phyloP scores from a whole-genome alignment of 2,113 vertebrate species.

The Rhinolophus ferrumequinum region DNA sequence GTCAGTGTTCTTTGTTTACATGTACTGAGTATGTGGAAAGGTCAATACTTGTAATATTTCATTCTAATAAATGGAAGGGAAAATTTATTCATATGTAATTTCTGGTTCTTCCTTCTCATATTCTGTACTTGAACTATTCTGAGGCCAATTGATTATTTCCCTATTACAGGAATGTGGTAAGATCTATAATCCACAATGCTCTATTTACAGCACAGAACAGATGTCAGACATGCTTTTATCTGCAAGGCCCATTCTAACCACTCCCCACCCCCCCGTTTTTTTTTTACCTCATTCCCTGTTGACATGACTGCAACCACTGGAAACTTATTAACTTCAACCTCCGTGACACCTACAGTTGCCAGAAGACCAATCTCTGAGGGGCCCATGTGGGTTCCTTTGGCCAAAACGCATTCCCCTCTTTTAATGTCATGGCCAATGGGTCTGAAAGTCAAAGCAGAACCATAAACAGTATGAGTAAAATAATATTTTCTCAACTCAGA shows the following conservation, averaged over 20 bases:
- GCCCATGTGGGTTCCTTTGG: constrained; percentile 99
- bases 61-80: constrained; percentile 46
- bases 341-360: constrained; percentile 98
- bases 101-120: constrained; percentile 26
- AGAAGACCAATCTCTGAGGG: constrained; percentile 98
- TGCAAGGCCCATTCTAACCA: not conserved
- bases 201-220: constrained; percentile 33
- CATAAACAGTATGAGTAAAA: constrained; percentile 50
- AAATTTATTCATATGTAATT: constrained; percentile 38
- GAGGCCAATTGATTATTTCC: constrained; percentile 12
- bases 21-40: not conserved
- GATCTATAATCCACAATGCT: constrained; percentile 13
- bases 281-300: constrained; percentile 97
- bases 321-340: constrained; percentile 99
- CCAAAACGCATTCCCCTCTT: constrained; percentile 97
- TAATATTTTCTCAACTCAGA: constrained; percentile 48
- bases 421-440: constrained; percentile 99
- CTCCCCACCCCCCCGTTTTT: not conserved
- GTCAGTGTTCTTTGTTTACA: constrained; percentile 11
- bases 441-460: constrained; percentile 86
- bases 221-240: constrained; percentile 43
- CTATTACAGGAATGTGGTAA: constrained; percentile 44
- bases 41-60: constrained; percentile 35
- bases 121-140: constrained; percentile 36
- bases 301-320: constrained; percentile 99